A percentile compares a stretch with the other conserved stretches of the same genome.
Evolutionary conservation across 2,797 vertebrate genomes (phyloP).

Genomic region (Clarias pachynema): DNA sequence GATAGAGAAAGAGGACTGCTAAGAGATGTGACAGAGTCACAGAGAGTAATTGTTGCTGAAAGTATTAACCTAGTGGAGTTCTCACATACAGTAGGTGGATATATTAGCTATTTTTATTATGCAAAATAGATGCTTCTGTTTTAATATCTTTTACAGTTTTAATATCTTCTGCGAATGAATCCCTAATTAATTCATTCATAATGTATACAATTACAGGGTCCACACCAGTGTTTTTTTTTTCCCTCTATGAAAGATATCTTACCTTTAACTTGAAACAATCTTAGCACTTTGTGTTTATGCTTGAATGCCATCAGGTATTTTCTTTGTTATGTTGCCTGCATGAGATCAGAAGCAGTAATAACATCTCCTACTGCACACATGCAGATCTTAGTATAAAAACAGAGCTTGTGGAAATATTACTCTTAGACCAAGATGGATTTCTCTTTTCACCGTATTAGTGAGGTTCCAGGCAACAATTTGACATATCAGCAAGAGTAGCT

Average conservation of each 20-base stretch:
- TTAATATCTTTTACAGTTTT: neutral
- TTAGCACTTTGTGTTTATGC: neutral
- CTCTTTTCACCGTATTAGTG: neutral
- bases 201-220: neutral
- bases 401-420: constrained; percentile 4
- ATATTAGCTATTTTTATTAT: neutral
- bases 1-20: neutral
- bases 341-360: constrained; percentile 26
- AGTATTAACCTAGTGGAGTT: neutral
- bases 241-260: too few relatives aligned
- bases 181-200: neutral
- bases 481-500: neutral
- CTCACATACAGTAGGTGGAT: too few relatives aligned
- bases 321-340: constrained; percentile 30
- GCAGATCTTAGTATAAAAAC: constrained; percentile 2
- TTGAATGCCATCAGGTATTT: constrained; percentile 37
- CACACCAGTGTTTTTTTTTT: constrained; percentile 4
- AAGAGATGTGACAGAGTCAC: neutral
- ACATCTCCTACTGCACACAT: neutral
- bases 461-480: neutral
- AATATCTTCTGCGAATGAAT: neutral
- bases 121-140: neutral
- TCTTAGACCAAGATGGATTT: constrained; percentile 25
- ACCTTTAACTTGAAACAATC: too few relatives aligned
- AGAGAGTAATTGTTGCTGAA: neutral